Evolutionary conservation across 2,888 invertebrate genomes (phyloP).

Genomic region (Dyspetes luteomarginatus): DNA sequence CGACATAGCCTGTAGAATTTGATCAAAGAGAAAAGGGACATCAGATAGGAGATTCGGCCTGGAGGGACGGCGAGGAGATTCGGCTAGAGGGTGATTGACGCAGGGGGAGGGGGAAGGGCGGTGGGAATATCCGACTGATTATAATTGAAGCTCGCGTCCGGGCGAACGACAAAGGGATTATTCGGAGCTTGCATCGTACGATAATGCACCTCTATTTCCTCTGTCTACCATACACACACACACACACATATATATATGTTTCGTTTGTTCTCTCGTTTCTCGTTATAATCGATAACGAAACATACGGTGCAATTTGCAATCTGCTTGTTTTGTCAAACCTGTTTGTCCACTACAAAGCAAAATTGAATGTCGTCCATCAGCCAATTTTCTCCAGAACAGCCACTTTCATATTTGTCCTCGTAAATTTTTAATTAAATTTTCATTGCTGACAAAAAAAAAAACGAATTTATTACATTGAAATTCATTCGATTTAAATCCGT

Average conservation of each 20-base stretch:
- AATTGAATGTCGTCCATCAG: background rate
- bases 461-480: no score
- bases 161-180: conserved; percentile 66
- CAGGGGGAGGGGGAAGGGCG: conserved; percentile 33
- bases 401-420: background rate
- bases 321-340: conserved; percentile 18
- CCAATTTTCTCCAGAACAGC: background rate
- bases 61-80: conserved; percentile 29
- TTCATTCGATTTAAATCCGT: no score
- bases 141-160: conserved; percentile 63
- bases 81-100: conserved; percentile 32
- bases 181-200: conserved; percentile 64
- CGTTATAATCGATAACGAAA: conserved; percentile 56
- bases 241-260: background rate
- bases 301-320: conserved; percentile 31
- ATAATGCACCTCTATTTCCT: conserved; percentile 63
- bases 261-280: conserved; percentile 32
- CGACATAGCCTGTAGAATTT: conserved; percentile 37
- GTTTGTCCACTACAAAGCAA: background rate
- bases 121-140: conserved; percentile 65
- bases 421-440: background rate
- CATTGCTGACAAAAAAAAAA: no score
- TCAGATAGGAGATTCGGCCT: conserved; percentile 15
- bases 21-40: conserved; percentile 53
- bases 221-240: conserved; percentile 27